Base-by-base conservation (phyloP, 2,888 invertebrate species). In the Acheta domesticus region DNA sequence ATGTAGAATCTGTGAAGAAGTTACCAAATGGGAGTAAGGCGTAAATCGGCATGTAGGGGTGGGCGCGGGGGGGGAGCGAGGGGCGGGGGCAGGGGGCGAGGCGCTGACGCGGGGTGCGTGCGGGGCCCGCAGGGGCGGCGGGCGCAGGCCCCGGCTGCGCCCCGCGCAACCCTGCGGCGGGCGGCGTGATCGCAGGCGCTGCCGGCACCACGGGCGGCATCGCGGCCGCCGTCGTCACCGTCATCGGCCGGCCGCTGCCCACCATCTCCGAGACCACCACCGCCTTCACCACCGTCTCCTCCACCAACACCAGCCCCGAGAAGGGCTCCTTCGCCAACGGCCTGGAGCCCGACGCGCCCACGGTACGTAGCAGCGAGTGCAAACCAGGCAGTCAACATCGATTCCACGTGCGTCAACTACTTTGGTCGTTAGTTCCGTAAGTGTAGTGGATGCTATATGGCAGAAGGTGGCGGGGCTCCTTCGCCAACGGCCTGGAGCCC, bases 291-390 rank as follows among this genome's bases (percentile, higher is more conserved):
- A 85, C 84, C 80, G 85, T 85, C 82, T 85, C 85, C 76, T 84
- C 85, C 23, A 93, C 92, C 84, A 93, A 93, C 86, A 92, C 93
- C 74, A 93, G 93, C 84, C 93, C 93, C 11, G 94, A 93, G 85
- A 93, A 93, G 85, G 92, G 92, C 77, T 92, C 92, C 2, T 92
- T 91, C 84, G 91, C 89, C 75, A 92, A 92, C 85, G 92, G 92
- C 79, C 87, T 93, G 79, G 92, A 92, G 83, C 88, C 91, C 12
- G 85, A 85, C 81, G 85, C 85, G 21, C 86, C 87, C 62, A 87
- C 86, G 91, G 84, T 89, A n/a, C 14, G 62, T 36, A 23, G 23
- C 23, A n/a, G n/a, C n/a, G n/a, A n/a, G n/a, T n/a, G n/a, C n/a
- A n/a, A n/a, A n/a, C n/a, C n/a, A 23, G 3, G 23, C 23, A 3